phyloP scores from a whole-genome alignment of 1,140 invertebrate genomes.

The Ceratosolen fusciceps region DNA sequence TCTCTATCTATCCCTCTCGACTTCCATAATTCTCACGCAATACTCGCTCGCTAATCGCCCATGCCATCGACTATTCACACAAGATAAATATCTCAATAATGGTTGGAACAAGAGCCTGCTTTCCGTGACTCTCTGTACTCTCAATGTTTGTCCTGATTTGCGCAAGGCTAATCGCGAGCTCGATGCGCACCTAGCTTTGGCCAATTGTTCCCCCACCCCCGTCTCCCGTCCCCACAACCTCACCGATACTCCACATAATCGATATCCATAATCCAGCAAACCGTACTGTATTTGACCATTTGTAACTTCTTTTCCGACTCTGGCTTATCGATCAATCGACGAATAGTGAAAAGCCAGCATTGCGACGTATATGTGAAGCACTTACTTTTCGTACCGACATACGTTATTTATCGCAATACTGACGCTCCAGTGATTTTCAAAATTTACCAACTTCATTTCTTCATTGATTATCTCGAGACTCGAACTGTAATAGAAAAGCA shows the following conservation, averaged over 20 bases:
- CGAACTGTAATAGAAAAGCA: not conserved
- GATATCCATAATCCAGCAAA: no score
- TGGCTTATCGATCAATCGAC: no score
- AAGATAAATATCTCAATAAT: constrained; percentile 43
- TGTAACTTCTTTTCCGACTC: no score
- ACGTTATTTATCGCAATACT: not conserved
- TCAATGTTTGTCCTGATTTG: constrained; percentile 33
- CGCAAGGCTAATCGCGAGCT: constrained; percentile 25
- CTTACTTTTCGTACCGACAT: not conserved
- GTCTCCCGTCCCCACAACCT: not conserved
- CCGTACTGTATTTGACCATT: no score
- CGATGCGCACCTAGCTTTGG: not conserved
- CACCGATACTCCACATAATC: not conserved
- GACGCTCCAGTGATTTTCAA: not conserved
- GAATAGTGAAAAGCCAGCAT: not conserved
- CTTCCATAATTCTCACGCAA: constrained; percentile 33
- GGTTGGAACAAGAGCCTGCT: not conserved
- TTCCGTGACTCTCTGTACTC: not conserved
- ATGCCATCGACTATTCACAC: constrained; percentile 29
- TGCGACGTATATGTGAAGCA: not conserved
- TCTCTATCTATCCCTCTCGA: not conserved
- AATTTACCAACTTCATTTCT: not conserved
- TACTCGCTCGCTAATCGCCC: constrained; percentile 7
- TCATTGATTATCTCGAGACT: not conserved
- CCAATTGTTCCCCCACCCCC: not conserved